Evolutionary conservation across 2,888 invertebrate genomes (phyloP).

Genomic region (Tanypteryx hageni): DNA sequence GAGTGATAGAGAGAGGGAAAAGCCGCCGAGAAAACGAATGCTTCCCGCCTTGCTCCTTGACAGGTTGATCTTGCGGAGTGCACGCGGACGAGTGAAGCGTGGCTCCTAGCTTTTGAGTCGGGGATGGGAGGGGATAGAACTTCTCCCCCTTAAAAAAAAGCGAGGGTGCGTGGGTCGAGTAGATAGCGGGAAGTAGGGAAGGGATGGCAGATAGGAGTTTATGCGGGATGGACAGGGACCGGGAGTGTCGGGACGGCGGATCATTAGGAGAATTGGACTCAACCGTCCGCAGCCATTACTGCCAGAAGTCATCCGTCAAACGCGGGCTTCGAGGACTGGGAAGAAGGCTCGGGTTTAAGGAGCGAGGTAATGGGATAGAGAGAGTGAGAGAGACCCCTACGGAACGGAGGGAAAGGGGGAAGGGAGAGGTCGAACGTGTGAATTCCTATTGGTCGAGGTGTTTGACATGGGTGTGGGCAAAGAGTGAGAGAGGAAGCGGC

Average conservation of each 20-base stretch:
- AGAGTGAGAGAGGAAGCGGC: neutral
- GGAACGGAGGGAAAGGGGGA: neutral
- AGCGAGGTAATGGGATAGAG: neutral
- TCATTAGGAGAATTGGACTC: conserved; percentile 57
- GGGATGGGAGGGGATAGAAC: no score
- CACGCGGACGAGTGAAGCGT: neutral
- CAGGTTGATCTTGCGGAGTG: conserved; percentile 1
- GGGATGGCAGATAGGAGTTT: neutral
- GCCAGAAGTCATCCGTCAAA: conserved; percentile 59
- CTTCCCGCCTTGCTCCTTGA: conserved; percentile 3
- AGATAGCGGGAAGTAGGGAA: neutral
- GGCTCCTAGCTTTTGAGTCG: no score
- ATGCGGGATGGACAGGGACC: conserved; percentile 19
- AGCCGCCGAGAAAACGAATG: neutral
- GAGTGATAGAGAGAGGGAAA: neutral
- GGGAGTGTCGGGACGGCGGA: neutral
- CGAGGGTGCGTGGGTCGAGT: neutral
- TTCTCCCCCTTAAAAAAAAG: no score
- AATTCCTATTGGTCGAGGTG: neutral
- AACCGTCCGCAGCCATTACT: conserved; percentile 49
- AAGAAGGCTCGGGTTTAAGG: conserved; percentile 5
- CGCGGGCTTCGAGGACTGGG: conserved; percentile 8
- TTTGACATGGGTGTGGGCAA: neutral
- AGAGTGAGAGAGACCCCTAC: neutral
- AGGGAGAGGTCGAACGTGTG: neutral